Base-by-base conservation (phyloP, 1,140 invertebrate genomes). In the Monochamus saltuarius region DNA sequence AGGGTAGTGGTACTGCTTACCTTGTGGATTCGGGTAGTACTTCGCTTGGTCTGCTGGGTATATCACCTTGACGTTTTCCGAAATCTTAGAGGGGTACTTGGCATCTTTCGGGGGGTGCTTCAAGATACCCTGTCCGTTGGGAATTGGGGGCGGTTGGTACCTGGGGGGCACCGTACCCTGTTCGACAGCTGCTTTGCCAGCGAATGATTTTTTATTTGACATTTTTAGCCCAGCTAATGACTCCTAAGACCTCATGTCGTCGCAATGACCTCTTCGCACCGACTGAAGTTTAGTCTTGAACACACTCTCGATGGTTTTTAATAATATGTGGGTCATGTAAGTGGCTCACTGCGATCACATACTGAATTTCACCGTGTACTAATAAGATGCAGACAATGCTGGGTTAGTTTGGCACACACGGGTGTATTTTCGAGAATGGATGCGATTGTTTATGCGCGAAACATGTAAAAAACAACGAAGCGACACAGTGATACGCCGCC, bases 71-170 rank as follows among this genome's bases (percentile, higher is more conserved):
- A 64, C 62, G 9, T 51, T 37, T 14, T 56, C 49, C 50, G 45
- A 55, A 29, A 55, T 42, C 39, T 57, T 66, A 38, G 38, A 55
- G 38, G 43, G 47, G 38, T 61, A 62, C 50, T 70, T 69, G 36
- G 59, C 58, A 59, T 71, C 68, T 59, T 71, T 69, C 4, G 61
- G 43, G 4, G 67, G 75, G 64, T 83, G 78, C 62, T 85, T 85
- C 4, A 84, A 72, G 50, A 84, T 84, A 7, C 82, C 81, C 19
- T 73, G 64, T 35, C 51, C 68, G 11, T 59, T 72, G 1, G 83
- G 83, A 49, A 84, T 80, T 4, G 85, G 85, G 16, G 85, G 85
- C 39, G 84, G 84, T 66, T 87, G 84, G 67, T 86, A 86, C n/a
- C 84, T 78, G 22, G 85, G 85, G 40, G 84, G 84, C 62, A 83